Conservation (phyloP, 1,140 invertebrate genomes). For the Tribolium madens region DNA sequence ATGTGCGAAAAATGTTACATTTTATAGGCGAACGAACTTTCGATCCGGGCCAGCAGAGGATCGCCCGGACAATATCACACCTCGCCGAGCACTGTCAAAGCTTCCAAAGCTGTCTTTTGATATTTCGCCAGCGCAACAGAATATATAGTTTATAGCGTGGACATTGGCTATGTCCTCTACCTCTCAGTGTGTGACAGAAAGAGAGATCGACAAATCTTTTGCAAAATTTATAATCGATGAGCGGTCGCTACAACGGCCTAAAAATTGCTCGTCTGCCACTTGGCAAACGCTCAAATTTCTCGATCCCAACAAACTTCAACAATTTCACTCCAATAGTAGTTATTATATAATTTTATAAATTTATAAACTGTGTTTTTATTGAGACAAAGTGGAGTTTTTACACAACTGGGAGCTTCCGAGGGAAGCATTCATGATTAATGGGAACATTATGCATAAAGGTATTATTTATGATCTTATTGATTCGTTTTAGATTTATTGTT, state of each 20-base stretch:
- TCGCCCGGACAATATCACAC: conserved; percentile 59
- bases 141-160: conserved; percentile 48
- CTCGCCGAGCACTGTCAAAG: conserved; percentile 61
- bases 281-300: conserved; percentile 42
- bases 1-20: conserved; percentile 56
- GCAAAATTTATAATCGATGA: conserved; percentile 56
- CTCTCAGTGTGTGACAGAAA: conserved; percentile 43
- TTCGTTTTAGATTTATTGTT: conserved; percentile 10
- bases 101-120: conserved; percentile 58
- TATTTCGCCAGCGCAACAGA: conserved; percentile 50
- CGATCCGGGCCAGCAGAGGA: conserved; percentile 47
- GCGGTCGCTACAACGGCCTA: conserved; percentile 37
- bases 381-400: too few relatives aligned
- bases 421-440: not conserved
- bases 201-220: conserved; percentile 51
- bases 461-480: conserved; percentile 34
- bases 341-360: too few relatives aligned
- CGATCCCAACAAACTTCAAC: too few relatives aligned
- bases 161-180: not conserved
- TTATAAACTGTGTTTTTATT: too few relatives aligned
- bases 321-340: too few relatives aligned
- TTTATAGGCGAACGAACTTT: conserved; percentile 56
- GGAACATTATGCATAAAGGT: not conserved
- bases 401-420: too few relatives aligned
- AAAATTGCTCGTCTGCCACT: conserved; percentile 46